Conservation (phyloP, 2,888 invertebrate genomes). For the Agrotis exclamationis region DNA sequence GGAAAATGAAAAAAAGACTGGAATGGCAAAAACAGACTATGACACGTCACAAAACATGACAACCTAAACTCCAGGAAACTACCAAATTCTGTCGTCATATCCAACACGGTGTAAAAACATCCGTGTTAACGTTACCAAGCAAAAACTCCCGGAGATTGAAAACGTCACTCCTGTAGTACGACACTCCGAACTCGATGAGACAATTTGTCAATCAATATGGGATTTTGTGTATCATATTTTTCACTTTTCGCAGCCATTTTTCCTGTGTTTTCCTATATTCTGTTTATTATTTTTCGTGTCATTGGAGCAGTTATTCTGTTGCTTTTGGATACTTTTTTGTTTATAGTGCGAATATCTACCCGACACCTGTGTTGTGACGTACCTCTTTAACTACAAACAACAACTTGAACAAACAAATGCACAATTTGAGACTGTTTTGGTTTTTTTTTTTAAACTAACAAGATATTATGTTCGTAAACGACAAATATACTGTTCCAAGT, state of each 20-base stretch:
- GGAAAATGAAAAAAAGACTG: no score
- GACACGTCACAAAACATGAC: not conserved
- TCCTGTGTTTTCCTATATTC: constrained; percentile 4
- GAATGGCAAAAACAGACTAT: no score
- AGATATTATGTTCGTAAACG: no score
- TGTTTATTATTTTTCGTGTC: constrained; percentile 2
- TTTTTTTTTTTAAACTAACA: no score
- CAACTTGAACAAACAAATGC: no score
- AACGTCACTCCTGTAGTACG: constrained; percentile 41
- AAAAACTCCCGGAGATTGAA: constrained; percentile 57
- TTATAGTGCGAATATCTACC: not conserved
- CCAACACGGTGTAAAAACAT: constrained; percentile 42
- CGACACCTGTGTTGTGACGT: no score
- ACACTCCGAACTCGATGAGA: constrained; percentile 53
- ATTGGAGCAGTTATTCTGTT: not conserved
- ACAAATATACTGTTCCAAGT: no score
- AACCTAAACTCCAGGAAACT: constrained; percentile 27
- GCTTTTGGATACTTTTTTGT: not conserved
- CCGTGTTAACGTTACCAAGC: constrained; percentile 34
- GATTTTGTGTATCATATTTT: constrained; percentile 53
- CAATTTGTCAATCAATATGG: constrained; percentile 56
- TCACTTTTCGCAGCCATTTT: constrained; percentile 36
- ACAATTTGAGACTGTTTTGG: no score
- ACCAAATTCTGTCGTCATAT: constrained; percentile 28
- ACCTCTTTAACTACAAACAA: no score